Evolutionary conservation across 2,797 vertebrate genomes (phyloP).

Genomic region (Lerista edwardsae): DNA sequence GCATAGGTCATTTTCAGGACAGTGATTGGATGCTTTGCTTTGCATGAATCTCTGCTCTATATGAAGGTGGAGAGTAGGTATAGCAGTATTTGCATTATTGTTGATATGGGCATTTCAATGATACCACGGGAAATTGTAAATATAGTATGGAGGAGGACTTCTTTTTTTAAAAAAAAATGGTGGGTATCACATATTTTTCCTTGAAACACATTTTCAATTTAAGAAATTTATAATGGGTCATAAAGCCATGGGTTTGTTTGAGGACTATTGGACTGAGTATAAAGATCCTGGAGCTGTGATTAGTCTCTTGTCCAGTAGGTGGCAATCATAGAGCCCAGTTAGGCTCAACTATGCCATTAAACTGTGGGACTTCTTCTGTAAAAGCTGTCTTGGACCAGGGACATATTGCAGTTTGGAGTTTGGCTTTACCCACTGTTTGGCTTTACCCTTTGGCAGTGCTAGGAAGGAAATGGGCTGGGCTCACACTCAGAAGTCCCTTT

Average conservation of each 20-base stretch:
- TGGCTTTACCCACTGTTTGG: no score
- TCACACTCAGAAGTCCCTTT: neutral
- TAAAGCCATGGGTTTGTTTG: neutral
- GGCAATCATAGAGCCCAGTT: neutral
- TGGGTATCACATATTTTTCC: neutral
- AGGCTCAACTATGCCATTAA: neutral
- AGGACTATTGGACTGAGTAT: neutral
- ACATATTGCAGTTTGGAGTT: neutral
- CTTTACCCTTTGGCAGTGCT: neutral
- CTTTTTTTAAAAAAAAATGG: neutral
- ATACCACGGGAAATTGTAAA: neutral
- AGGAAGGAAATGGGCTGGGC: neutral
- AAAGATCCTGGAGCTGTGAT: neutral
- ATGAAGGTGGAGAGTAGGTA: neutral
- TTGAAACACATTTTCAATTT: neutral
- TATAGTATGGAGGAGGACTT: no score
- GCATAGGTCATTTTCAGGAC: neutral
- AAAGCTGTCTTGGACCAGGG: neutral
- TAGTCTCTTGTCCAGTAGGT: conserved; percentile 4
- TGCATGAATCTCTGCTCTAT: neutral
- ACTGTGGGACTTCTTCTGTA: neutral
- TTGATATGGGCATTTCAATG: no score
- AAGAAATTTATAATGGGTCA: no score
- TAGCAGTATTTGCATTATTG: neutral
- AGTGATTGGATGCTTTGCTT: neutral